Evolutionary conservation across 2,113 vertebrate genomes (phyloP).

Genomic region (Melozone crissalis): DNA sequence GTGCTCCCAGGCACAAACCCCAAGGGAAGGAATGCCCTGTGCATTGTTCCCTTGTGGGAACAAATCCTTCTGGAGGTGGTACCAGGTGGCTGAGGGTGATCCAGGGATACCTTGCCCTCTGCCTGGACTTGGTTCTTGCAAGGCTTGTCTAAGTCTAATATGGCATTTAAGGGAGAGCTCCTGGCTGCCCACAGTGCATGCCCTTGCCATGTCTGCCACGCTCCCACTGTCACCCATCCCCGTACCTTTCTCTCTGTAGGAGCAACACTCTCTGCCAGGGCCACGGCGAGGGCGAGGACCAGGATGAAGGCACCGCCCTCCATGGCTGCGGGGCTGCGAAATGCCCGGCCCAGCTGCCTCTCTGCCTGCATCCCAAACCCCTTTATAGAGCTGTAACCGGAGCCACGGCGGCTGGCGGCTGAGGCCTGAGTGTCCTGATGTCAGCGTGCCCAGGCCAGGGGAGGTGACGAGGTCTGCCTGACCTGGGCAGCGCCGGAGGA

Average conservation of each 20-base stretch:
- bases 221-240: background rate
- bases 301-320: background rate
- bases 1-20: background rate
- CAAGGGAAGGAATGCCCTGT: background rate
- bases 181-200: background rate
- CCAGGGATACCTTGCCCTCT: background rate
- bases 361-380: fast-evolving
- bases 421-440: fast-evolving
- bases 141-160: background rate
- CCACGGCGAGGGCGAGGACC: background rate
- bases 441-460: background rate
- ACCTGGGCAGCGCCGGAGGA: background rate
- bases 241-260: background rate
- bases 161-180: too few relatives aligned
- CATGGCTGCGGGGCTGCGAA: background rate
- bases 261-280: fast-evolving
- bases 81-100: background rate
- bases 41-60: background rate
- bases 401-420: background rate
- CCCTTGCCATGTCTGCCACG: fast-evolving
- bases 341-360: fast-evolving
- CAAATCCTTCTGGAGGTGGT: background rate
- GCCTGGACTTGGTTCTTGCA: background rate
- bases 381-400: conserved; percentile 38
- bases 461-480: background rate